A percentile compares a stretch with the other conserved stretches of the same genome.
phyloP scores from a whole-genome alignment of 2,797 vertebrate species.

The Arrhamphus sclerolepis region DNA sequence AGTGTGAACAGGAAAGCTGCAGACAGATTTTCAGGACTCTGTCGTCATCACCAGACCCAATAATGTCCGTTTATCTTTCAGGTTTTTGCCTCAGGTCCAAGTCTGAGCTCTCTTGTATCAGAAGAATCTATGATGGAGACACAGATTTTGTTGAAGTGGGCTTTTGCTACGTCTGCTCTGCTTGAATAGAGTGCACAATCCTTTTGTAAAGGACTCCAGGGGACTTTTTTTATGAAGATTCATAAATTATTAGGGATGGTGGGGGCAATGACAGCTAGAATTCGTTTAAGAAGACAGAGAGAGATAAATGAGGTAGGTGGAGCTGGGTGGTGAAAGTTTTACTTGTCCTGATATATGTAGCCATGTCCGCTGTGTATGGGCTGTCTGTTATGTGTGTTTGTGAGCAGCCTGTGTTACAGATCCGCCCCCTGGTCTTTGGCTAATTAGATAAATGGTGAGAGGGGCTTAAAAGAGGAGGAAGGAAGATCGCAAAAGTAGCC shows the following conservation, averaged over 20 bases:
- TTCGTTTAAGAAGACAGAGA: constrained; percentile 29
- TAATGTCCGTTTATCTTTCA: constrained; percentile 13
- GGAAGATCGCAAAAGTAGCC: constrained; percentile 12
- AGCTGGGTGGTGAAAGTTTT: constrained; percentile 44
- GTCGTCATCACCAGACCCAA: constrained; percentile 9
- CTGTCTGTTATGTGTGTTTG: constrained; percentile 25
- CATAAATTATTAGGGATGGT: constrained; percentile 40
- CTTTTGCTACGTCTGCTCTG: constrained; percentile 11
- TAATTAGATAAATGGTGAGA: constrained; percentile 50
- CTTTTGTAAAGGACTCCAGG: constrained; percentile 44
- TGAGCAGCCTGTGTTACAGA: constrained; percentile 18
- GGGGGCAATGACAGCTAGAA: not conserved
- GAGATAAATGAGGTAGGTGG: constrained; percentile 49
- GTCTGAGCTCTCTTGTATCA: constrained; percentile 16
- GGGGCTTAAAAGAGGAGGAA: constrained; percentile 15
- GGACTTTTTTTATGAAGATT: constrained; percentile 40
- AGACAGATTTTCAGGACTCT: not conserved
- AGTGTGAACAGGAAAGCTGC: no score
- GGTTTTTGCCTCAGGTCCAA: not conserved
- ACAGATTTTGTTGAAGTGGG: constrained; percentile 2
- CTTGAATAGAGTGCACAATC: constrained; percentile 20
- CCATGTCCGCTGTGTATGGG: constrained; percentile 11
- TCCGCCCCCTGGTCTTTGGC: constrained; percentile 33
- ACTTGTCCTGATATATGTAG: constrained; percentile 48
- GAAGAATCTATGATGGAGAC: constrained; percentile 1